These are phyloP conservation scores for Lepus timidus DNA, from an alignment of 2,113 vertebrate genomes.

Conservation along the genomic window DNA sequence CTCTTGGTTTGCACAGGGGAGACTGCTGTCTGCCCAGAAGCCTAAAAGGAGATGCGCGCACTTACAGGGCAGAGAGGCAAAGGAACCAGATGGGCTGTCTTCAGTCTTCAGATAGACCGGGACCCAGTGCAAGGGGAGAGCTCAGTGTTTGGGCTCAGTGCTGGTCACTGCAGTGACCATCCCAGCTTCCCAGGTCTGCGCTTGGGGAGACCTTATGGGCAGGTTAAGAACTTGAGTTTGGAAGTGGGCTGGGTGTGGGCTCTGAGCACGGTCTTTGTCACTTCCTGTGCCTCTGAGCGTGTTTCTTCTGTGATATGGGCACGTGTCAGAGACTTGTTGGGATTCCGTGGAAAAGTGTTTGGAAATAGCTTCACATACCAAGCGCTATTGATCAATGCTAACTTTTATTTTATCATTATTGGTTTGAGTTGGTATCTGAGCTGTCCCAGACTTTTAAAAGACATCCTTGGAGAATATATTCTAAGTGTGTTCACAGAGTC, in stretches of 20 bases:
- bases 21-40: too few relatives aligned
- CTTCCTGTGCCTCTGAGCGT: not conserved
- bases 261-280: rapidly evolving
- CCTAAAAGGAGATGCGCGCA: not conserved
- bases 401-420: not conserved
- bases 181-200: not conserved
- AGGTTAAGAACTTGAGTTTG: too few relatives aligned
- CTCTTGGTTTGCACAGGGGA: not conserved
- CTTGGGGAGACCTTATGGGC: not conserved
- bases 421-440: not conserved
- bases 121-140: rapidly evolving
- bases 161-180: not conserved
- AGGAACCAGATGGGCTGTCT: not conserved
- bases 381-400: not conserved
- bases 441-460: not conserved
- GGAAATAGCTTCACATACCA: not conserved
- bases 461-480: not conserved
- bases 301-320: not conserved
- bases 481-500: not conserved
- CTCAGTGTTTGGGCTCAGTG: not conserved
- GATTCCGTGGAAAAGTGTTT: not conserved
- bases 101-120: not conserved
- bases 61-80: not conserved
- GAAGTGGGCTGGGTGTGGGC: not conserved
- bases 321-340: not conserved